phyloP scores from a whole-genome alignment of 2,113 vertebrate genomes.

The Melanerpes formicivorus region DNA sequence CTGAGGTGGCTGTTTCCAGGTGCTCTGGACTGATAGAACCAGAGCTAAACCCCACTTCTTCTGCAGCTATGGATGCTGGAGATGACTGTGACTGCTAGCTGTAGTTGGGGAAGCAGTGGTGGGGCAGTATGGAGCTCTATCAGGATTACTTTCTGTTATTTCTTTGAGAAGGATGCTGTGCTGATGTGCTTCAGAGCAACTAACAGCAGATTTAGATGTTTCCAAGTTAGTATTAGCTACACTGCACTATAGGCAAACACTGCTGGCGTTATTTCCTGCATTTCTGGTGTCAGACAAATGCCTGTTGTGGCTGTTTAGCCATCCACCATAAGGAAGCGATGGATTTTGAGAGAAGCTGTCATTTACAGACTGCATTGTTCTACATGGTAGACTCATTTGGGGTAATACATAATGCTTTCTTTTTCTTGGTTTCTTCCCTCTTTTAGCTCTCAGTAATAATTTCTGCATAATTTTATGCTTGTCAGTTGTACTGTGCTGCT shows the following conservation, averaged over 20 bases:
- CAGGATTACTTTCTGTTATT: neutral
- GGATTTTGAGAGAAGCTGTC: neutral
- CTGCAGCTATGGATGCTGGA: fast-evolving
- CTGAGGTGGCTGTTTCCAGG: neutral
- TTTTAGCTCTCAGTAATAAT: neutral
- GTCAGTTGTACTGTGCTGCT: neutral
- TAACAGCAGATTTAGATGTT: neutral
- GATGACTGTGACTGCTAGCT: neutral
- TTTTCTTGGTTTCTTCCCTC: neutral
- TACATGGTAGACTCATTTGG: neutral
- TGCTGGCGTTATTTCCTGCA: neutral
- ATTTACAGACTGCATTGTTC: fast-evolving
- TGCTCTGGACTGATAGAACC: neutral
- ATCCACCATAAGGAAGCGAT: neutral
- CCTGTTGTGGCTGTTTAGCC: neutral
- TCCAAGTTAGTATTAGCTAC: neutral
- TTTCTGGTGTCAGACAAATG: neutral
- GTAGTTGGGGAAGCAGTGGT: fast-evolving
- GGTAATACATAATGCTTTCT: neutral
- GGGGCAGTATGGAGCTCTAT: neutral
- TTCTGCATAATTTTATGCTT: slow-evolving; percentile 2
- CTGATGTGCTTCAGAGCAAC: neutral
- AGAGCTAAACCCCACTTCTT: fast-evolving
- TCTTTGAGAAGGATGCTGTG: neutral
- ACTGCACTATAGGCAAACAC: neutral